Evolutionary conservation across 1,140 invertebrate species (phyloP).

Genomic region (Elymnias hypermnestra): DNA sequence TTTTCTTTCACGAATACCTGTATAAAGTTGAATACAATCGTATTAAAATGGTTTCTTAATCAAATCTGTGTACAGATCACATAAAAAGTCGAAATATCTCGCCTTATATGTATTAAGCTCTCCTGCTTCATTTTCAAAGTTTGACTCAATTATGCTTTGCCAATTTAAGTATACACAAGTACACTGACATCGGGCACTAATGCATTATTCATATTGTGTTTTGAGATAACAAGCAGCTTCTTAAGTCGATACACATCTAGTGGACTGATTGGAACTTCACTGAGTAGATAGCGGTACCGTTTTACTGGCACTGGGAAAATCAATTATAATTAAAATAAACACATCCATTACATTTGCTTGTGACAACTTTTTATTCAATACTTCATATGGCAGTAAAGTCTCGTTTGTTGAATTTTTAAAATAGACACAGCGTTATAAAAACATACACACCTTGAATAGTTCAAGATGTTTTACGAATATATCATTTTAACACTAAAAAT

Average conservation of each 20-base stretch:
- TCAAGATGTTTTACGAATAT: background rate
- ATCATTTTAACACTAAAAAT: too few relatives aligned
- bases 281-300: constrained; percentile 35
- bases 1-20: constrained; percentile 24
- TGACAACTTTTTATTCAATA: background rate
- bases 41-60: constrained; percentile 55
- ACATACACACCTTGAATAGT: too few relatives aligned
- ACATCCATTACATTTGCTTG: constrained; percentile 4
- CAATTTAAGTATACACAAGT: constrained; percentile 64
- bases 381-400: background rate
- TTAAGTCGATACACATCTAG: constrained; percentile 72
- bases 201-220: constrained; percentile 75
- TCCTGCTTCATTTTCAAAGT: constrained; percentile 67
- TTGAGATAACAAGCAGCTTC: constrained; percentile 72
- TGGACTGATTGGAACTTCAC: constrained; percentile 52
- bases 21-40: constrained; percentile 27
- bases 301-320: constrained; percentile 25
- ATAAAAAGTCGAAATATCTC: constrained; percentile 48
- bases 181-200: constrained; percentile 47
- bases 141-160: constrained; percentile 72
- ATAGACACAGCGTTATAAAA: background rate
- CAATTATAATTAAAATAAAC: constrained; percentile 43
- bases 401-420: background rate
- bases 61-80: constrained; percentile 31
- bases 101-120: constrained; percentile 28